These are phyloP conservation scores for Triops cancriformis DNA, from an alignment of 1,140 invertebrate genomes.

Conservation along the genomic window DNA sequence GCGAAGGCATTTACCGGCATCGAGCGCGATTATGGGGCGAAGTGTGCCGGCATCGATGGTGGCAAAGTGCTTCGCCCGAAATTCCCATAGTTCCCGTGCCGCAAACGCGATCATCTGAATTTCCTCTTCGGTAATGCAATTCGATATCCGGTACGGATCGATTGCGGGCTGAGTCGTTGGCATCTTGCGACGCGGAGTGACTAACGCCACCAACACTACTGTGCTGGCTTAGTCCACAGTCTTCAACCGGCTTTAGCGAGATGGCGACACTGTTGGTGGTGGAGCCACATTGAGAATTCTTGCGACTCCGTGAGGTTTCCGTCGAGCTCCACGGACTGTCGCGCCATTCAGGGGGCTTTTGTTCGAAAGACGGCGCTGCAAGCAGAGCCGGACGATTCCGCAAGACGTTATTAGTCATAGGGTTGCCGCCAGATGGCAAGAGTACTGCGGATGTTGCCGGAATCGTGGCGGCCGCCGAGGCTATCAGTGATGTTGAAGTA, in stretches of 20 bases:
- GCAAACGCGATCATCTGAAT: constrained; percentile 29
- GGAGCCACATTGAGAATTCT: constrained; percentile 24
- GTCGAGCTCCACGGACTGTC: constrained; percentile 26
- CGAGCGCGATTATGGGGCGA: constrained; percentile 26
- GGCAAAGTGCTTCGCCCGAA: constrained; percentile 20
- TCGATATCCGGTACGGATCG: constrained; percentile 81
- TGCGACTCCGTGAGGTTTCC: constrained; percentile 26
- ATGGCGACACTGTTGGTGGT: constrained; percentile 25
- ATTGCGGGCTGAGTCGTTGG: constrained; percentile 19
- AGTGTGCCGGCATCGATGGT: not conserved
- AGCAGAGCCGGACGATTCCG: constrained; percentile 16
- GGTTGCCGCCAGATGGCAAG: not conserved
- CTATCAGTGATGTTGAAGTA: not conserved
- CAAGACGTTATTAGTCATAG: not conserved
- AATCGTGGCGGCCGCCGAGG: not conserved
- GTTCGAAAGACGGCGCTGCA: constrained; percentile 24
- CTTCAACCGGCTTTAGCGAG: not conserved
- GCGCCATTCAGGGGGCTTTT: constrained; percentile 18
- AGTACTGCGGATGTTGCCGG: not conserved
- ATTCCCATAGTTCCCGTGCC: not conserved
- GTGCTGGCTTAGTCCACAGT: constrained; percentile 17
- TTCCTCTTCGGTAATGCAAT: constrained; percentile 58
- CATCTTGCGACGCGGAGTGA: not conserved
- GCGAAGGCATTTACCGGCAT: constrained; percentile 29
- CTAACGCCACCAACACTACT: constrained; percentile 19